phyloP scores from a whole-genome alignment of 2,797 vertebrate genomes.

The Miichthys miiuy region DNA sequence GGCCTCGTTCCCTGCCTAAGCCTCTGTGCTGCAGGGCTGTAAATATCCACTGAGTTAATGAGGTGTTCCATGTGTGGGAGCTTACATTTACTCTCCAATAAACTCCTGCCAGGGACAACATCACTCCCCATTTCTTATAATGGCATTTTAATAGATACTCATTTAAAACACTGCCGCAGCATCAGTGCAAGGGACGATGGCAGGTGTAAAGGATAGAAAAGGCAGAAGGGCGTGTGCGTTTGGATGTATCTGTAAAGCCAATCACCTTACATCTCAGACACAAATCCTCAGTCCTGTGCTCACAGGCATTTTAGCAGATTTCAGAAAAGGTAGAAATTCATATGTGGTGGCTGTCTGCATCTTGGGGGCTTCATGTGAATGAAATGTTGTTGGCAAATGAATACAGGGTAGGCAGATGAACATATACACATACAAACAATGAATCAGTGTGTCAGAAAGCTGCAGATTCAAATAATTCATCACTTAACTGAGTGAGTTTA shows the following conservation, averaged over 20 bases:
- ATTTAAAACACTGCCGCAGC: conserved; percentile 52
- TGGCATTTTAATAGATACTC: conserved; percentile 74
- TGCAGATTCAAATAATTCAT: neutral
- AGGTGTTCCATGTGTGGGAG: conserved; percentile 67
- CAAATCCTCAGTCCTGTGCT: neutral
- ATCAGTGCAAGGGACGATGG: conserved; percentile 18
- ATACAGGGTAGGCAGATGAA: conserved; percentile 5
- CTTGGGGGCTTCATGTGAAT: neutral
- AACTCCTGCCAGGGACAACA: conserved; percentile 67
- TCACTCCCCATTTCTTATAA: conserved; percentile 69
- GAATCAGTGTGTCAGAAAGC: neutral
- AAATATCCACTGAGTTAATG: conserved; percentile 75
- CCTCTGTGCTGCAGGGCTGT: conserved; percentile 49
- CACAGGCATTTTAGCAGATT: neutral
- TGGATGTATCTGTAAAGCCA: neutral
- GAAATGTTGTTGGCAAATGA: neutral
- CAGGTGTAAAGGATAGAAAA: conserved; percentile 20
- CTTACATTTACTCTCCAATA: conserved; percentile 72
- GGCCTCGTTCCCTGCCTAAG: conserved; percentile 28
- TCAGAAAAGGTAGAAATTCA: neutral
- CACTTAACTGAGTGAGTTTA: neutral
- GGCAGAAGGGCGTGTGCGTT: neutral
- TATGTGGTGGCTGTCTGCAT: neutral
- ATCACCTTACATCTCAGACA: neutral
- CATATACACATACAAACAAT: conserved; percentile 7